These are phyloP conservation scores for Lampropteryx suffumata DNA, from an alignment of 2,888 invertebrate species.

Conservation along the genomic window DNA sequence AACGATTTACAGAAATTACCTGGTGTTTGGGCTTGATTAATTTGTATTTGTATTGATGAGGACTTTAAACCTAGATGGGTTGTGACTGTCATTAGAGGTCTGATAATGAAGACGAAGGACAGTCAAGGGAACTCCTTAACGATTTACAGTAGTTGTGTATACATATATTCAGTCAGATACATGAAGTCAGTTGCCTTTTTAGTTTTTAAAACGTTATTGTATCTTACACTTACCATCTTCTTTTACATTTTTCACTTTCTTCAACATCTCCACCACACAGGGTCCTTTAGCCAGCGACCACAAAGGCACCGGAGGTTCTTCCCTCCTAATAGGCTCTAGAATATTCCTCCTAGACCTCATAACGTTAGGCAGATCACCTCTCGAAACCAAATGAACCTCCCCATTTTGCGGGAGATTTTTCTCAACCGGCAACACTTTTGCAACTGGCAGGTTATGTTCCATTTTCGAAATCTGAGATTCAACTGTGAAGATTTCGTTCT, in stretches of 20 bases:
- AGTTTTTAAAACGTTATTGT: no score
- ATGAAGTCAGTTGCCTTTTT: no score
- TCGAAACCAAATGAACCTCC: constrained; percentile 31
- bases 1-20: no score
- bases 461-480: constrained; percentile 66
- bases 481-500: constrained; percentile 65
- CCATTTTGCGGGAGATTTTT: constrained; percentile 27
- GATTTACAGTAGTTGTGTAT: no score
- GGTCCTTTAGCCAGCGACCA: constrained; percentile 78
- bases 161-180: no score
- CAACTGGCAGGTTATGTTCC: constrained; percentile 31
- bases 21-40: no score
- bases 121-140: no score
- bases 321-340: constrained; percentile 70
- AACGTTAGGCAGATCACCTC: constrained; percentile 59
- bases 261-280: constrained; percentile 65
- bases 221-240: constrained; percentile 43
- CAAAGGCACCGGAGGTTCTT: constrained; percentile 56
- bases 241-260: constrained; percentile 47
- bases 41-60: no score
- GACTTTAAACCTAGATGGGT: no score
- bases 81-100: no score
- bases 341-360: constrained; percentile 66
- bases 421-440: constrained; percentile 45
- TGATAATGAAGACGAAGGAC: no score